Evolutionary conservation across 2,797 vertebrate species (phyloP).

Genomic region (Arnoldichthys spilopterus): DNA sequence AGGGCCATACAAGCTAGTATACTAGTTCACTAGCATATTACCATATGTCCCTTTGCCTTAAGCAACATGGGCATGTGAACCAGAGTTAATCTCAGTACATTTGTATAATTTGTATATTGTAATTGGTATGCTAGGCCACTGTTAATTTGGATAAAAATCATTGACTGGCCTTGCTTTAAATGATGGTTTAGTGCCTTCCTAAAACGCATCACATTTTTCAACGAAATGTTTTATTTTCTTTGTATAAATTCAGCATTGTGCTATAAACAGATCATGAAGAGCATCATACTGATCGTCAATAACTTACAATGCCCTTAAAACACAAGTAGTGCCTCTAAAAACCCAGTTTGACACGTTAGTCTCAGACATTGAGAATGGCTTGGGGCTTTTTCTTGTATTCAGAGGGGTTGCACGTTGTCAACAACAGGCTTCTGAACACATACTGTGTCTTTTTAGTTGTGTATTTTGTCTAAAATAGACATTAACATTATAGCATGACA

Average conservation of each 20-base stretch:
- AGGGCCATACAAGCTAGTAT: not conserved
- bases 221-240: not conserved
- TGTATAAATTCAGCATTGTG: constrained; percentile 30
- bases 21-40: constrained; percentile 12
- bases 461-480: constrained; percentile 54
- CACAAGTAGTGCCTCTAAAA: not conserved
- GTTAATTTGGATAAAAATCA: not conserved
- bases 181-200: not conserved
- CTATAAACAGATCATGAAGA: constrained; percentile 44
- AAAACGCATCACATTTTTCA: not conserved
- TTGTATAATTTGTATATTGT: not conserved
- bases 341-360: not conserved
- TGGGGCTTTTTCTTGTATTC: not conserved
- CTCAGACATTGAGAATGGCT: not conserved
- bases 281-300: not conserved
- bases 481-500: constrained; percentile 57
- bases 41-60: not conserved
- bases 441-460: constrained; percentile 26
- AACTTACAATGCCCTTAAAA: constrained; percentile 22
- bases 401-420: constrained; percentile 27
- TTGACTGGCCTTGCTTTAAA: not conserved
- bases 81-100: not conserved
- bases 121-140: too few species aligned
- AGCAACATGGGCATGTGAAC: not conserved
- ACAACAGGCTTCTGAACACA: constrained; percentile 24